phyloP scores from a whole-genome alignment of 2,888 invertebrate species.

The Andrena trimmerana region DNA sequence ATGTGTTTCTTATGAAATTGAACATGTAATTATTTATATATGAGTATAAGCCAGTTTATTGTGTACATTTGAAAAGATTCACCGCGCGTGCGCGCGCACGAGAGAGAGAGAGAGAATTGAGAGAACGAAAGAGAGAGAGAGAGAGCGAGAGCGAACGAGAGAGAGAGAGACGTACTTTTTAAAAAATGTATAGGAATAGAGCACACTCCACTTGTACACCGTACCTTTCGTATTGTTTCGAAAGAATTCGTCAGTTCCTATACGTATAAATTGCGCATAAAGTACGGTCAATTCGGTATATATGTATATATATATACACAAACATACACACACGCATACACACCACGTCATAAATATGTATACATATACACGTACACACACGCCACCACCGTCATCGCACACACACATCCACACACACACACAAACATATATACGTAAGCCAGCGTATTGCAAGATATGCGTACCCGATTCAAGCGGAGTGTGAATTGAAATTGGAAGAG shows the following conservation, averaged over 20 bases:
- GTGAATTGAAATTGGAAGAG: slow-evolving; percentile 55
- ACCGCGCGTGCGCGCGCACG: slow-evolving; percentile 25
- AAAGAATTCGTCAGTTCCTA: slow-evolving; percentile 72
- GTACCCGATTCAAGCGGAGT: slow-evolving; percentile 65
- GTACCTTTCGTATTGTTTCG: slow-evolving; percentile 65
- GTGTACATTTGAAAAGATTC: slow-evolving; percentile 63
- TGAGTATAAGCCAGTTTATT: slow-evolving; percentile 58
- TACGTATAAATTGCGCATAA: slow-evolving; percentile 56
- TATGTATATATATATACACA: slow-evolving; percentile 13
- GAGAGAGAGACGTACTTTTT: slow-evolving; percentile 57
- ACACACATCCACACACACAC: background rate
- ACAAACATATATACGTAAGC: slow-evolving; percentile 26
- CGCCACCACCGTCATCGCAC: background rate
- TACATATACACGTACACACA: slow-evolving; percentile 15
- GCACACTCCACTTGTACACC: slow-evolving; percentile 67
- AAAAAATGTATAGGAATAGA: slow-evolving; percentile 73
- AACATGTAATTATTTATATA: slow-evolving; percentile 61
- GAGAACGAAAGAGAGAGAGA: background rate
- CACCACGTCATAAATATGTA: background rate
- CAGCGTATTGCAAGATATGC: slow-evolving; percentile 41
- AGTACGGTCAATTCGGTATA: slow-evolving; percentile 59
- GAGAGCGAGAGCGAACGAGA: slow-evolving; percentile 4
- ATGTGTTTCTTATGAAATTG: slow-evolving; percentile 61
- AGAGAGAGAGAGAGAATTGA: slow-evolving; percentile 21
- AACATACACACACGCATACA: background rate